Percentiles rank a stretch among this genome's conserved stretches.
Evolutionary conservation across 2,797 vertebrate species (phyloP).

Genomic region (Australoheros facetus): DNA sequence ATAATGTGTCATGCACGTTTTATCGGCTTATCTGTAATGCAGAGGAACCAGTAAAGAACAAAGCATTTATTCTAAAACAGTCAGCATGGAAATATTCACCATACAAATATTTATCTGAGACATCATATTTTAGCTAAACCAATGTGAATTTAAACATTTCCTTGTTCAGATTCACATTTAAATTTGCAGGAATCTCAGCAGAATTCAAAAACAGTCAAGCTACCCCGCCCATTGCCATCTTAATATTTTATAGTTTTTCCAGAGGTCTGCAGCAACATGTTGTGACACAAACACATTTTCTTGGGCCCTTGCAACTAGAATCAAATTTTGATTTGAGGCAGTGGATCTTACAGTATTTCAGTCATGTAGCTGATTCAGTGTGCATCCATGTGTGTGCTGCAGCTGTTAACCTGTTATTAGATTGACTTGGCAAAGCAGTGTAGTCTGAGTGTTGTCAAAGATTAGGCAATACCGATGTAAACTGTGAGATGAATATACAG

Average conservation of each 20-base stretch:
- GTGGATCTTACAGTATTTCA: conserved; percentile 9
- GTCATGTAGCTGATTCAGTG: background rate
- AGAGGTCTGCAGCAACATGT: background rate
- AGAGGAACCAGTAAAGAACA: background rate
- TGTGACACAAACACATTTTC: background rate
- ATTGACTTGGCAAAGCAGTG: background rate
- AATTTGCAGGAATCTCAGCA: background rate
- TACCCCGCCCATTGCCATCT: background rate
- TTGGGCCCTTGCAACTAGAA: background rate
- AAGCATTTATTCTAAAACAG: conserved; percentile 3
- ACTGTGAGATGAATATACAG: background rate
- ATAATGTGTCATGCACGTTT: background rate
- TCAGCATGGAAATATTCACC: background rate
- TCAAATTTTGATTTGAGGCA: conserved; percentile 2
- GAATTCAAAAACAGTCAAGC: background rate
- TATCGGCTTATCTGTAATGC: background rate
- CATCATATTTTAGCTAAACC: background rate
- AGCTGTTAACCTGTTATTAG: background rate
- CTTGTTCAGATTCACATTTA: background rate
- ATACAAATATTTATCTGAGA: conserved; percentile 1
- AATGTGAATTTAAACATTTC: background rate
- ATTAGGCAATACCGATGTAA: background rate
- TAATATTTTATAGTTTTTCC: background rate
- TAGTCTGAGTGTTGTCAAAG: conserved; percentile 1
- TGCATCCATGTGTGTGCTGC: conserved; percentile 1